phyloP scores from a whole-genome alignment of 2,797 vertebrate genomes.

The Catostomus latipinnis region DNA sequence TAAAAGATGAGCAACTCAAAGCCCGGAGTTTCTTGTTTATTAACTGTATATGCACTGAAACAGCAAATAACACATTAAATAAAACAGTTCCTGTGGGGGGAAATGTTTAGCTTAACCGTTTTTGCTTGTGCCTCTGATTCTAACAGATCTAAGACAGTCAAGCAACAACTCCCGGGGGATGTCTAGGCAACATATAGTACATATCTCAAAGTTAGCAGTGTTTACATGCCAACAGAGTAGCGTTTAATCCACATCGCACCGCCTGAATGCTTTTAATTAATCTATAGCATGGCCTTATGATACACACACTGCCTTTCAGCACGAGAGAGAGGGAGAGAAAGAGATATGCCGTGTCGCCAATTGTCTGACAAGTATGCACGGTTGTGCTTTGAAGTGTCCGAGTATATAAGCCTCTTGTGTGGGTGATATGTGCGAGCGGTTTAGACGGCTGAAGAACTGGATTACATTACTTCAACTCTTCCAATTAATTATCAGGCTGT shows the following conservation, averaged over 20 bases:
- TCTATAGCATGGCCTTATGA: slow-evolving; percentile 6
- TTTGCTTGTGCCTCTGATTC: slow-evolving; percentile 10
- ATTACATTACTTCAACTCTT: slow-evolving; percentile 66
- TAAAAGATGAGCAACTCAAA: background rate
- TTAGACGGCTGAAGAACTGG: slow-evolving; percentile 64
- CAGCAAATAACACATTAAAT: background rate
- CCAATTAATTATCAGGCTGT: slow-evolving; percentile 72
- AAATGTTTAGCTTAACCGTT: background rate
- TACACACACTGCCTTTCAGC: slow-evolving; percentile 1
- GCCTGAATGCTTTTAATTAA: slow-evolving; percentile 35
- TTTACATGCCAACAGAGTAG: slow-evolving; percentile 33
- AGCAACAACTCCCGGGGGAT: slow-evolving; percentile 22
- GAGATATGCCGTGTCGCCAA: slow-evolving; percentile 36
- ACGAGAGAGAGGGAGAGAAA: background rate
- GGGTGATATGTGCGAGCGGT: slow-evolving; percentile 56
- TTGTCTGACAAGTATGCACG: slow-evolving; percentile 50
- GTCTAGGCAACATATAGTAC: background rate
- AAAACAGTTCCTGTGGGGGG: slow-evolving; percentile 6
- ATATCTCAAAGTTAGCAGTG: slow-evolving; percentile 36
- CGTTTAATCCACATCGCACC: slow-evolving; percentile 43
- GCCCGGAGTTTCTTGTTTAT: background rate
- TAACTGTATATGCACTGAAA: background rate
- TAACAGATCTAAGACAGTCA: slow-evolving; percentile 17
- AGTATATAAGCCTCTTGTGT: slow-evolving; percentile 42
- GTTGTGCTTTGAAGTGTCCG: slow-evolving; percentile 60